Percentiles rank a stretch among this genome's conserved stretches.
phyloP scores from a whole-genome alignment of 2,113 vertebrate genomes.

The Oriolus oriolus region DNA sequence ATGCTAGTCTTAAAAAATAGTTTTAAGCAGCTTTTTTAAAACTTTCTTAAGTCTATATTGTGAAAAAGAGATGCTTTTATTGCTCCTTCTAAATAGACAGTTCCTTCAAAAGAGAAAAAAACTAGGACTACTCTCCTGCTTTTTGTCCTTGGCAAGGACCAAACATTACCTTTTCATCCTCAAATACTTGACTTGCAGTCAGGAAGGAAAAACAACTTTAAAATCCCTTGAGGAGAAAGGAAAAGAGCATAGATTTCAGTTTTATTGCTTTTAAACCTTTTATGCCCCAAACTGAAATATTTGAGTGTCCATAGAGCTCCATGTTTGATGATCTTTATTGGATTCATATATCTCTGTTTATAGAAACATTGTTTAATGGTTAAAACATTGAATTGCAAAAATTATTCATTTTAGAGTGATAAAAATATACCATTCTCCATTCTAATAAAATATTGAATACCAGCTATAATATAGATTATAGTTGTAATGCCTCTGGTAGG shows the following conservation, averaged over 20 bases:
- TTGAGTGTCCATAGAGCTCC: neutral
- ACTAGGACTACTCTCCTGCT: neutral
- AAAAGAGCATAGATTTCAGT: neutral
- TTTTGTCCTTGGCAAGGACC: neutral
- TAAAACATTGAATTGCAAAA: slow-evolving; percentile 53
- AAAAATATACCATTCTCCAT: slow-evolving; percentile 10
- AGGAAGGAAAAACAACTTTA: neutral
- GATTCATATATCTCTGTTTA: slow-evolving; percentile 41
- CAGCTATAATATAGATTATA: slow-evolving; percentile 22
- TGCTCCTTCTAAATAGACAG: neutral
- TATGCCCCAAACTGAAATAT: slow-evolving; percentile 43
- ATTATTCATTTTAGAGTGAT: slow-evolving; percentile 19
- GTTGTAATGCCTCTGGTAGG: neutral
- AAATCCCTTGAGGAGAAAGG: neutral
- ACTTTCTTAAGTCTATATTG: neutral
- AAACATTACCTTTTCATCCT: neutral
- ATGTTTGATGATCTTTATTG: slow-evolving; percentile 6
- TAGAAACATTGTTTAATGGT: slow-evolving; percentile 28
- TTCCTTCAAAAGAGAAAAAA: neutral
- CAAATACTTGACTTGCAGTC: neutral
- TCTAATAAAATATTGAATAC: slow-evolving; percentile 60
- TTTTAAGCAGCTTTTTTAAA: neutral
- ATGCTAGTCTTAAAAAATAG: neutral
- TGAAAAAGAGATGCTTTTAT: neutral
- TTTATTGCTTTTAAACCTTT: slow-evolving; percentile 15